These are phyloP conservation scores for Yoshiicerus persimilis DNA, from an alignment of 1,140 invertebrate species.

Conservation along the genomic window DNA sequence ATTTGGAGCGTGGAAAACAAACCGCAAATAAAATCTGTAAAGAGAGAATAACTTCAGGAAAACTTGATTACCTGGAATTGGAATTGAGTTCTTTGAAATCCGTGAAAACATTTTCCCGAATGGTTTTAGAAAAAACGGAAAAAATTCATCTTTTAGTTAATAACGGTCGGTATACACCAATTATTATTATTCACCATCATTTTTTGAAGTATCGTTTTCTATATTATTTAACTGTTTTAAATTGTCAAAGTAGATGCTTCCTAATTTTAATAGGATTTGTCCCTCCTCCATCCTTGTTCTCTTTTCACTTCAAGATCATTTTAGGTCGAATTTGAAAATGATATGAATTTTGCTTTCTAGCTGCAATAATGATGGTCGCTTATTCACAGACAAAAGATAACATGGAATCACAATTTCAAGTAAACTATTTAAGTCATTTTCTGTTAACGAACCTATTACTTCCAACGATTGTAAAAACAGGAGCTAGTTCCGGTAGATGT, in stretches of 20 bases:
- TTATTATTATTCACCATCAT: no score
- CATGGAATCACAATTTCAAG: constrained; percentile 68
- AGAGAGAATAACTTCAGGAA: constrained; percentile 53
- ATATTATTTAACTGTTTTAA: no score
- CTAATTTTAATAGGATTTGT: no score
- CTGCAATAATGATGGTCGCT: constrained; percentile 82
- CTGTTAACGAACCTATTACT: background rate
- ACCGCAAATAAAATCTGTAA: background rate
- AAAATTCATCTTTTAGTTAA: constrained; percentile 74
- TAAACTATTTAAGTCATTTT: background rate
- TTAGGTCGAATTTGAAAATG: constrained; percentile 23
- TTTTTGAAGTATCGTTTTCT: no score
- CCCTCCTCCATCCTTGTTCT: no score
- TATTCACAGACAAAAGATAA: constrained; percentile 74
- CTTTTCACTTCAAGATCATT: no score
- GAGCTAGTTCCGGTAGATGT: background rate
- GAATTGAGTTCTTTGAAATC: constrained; percentile 70
- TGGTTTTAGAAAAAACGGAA: constrained; percentile 65
- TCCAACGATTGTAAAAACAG: background rate
- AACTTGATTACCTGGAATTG: constrained; percentile 57
- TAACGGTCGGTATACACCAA: no score
- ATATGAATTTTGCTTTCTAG: constrained; percentile 56
- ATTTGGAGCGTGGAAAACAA: background rate
- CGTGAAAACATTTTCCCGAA: constrained; percentile 70
- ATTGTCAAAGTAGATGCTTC: no score